Evolutionary conservation across 92 coral and sea anemone species (phyloP), one percentile per base, ranked within the genome.

Genomic region (Siderastrea radians): DNA sequence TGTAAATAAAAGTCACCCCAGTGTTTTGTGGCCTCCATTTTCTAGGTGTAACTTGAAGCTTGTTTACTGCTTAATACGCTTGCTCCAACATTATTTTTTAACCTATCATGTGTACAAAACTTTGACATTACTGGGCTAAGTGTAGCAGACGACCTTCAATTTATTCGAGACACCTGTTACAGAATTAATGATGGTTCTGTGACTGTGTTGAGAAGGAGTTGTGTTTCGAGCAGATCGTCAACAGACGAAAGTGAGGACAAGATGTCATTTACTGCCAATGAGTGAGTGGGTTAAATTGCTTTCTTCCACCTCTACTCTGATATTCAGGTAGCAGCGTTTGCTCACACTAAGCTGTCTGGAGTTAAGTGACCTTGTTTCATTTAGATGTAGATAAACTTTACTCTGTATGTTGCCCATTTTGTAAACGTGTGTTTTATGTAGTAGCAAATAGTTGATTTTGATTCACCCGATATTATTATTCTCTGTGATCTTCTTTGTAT

Each of bases 241-340:
- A 19, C 11, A 2, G 78, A 73, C n/a, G 61, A 51, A 52, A 73
- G 78, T 72, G 78, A 73, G 6, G 78, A 73, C 6, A 60, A 73
- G 12, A 49, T 72, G 58, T 10, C 10, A 73, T 72, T 72, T 72
- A 9, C 55, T 48, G 5, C 4, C 13, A 43, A 52, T n/a, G 12
- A 38, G 61, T 72, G 26, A 52, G 78, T 73, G 61, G 44, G 68
- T 63, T 3, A 15, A 15, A 63, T 63, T 63, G 68, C n/a, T 63
- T 63, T 63, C 1, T 17, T 59, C 14, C 64, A 59, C 16, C 14
- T 59, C 16, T 53, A 53, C 15, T 68, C 12, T 71, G 3, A 8
- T 51, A 72, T 12, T 72, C 60, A 49, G 9, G 60, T 10, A 51
- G 77, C 77, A 63, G 12, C 3, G 1, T 15, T 15, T 63, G 64